Conservation (phyloP, 1,140 invertebrate genomes). For the Drosophila guanche region DNA sequence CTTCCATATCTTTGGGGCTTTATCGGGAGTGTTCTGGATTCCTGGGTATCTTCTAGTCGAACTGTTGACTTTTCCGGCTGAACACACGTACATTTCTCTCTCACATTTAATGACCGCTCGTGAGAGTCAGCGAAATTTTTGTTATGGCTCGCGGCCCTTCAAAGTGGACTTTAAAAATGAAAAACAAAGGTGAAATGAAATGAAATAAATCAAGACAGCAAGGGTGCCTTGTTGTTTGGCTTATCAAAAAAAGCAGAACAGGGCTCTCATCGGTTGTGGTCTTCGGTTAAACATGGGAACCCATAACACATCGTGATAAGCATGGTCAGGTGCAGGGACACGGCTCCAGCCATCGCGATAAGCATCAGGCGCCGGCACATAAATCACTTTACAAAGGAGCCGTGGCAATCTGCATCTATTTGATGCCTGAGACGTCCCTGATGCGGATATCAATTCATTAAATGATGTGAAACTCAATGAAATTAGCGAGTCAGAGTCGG, state of each 20-base stretch:
- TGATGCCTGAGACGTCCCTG: slow-evolving; percentile 42
- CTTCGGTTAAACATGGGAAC: slow-evolving; percentile 20
- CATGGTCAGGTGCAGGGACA: slow-evolving; percentile 30
- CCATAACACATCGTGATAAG: slow-evolving; percentile 54
- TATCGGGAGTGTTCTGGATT: too few relatives aligned
- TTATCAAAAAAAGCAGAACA: slow-evolving; percentile 57
- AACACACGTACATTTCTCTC: background rate
- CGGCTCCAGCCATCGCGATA: slow-evolving; percentile 44
- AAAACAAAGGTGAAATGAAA: slow-evolving; percentile 51
- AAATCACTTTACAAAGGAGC: slow-evolving; percentile 55
- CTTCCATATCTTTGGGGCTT: too few relatives aligned
- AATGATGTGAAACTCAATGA: slow-evolving; percentile 65
- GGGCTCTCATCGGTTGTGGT: slow-evolving; percentile 4
- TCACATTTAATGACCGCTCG: slow-evolving; percentile 26
- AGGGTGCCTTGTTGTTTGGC: slow-evolving; percentile 45
- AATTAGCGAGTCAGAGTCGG: slow-evolving; percentile 43
- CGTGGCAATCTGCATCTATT: slow-evolving; percentile 42
- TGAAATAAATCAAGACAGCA: slow-evolving; percentile 64
- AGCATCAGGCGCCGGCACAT: slow-evolving; percentile 58
- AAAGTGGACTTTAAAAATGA: slow-evolving; percentile 49
- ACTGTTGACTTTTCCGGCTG: background rate
- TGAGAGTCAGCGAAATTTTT: slow-evolving; percentile 56
- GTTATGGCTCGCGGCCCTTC: slow-evolving; percentile 41
- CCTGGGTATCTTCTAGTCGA: too few relatives aligned
- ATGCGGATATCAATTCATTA: slow-evolving; percentile 76